Base-by-base conservation (phyloP, 2,113 vertebrate genomes). In the Brachypteracias leptosomus region DNA sequence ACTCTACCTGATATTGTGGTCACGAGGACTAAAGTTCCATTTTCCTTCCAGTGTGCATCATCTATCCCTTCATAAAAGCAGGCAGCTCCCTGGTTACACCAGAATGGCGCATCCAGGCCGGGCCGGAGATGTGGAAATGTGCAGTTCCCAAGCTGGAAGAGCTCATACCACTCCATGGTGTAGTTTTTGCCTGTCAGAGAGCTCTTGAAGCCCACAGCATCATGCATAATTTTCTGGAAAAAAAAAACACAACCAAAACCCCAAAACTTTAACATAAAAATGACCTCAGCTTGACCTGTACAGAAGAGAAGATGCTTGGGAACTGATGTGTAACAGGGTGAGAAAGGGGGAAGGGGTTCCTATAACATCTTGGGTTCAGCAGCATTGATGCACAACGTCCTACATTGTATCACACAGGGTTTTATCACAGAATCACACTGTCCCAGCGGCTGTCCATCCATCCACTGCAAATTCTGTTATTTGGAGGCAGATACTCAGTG, bases 1-100 rank as follows among this genome's bases (percentile, higher is more conserved):
- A 95, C 81, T 71, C 68, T 97, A 99, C 99, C 99, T 92, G 98
- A 98, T 95, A 99, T 97, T 73, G 98, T 98, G 82, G 98, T 98
- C 52, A 99, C 89, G 25, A 98, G 98, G 96, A 99, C 98, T 96
- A 99, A 96, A 7, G 99, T 99, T 68, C 99, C 99, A 42, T 99
- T 99, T 97, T 99, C 98, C 54, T 98, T 98, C 99, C 99, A 99
- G 97, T 99, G 99, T 12, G 87, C 33, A 83, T 99, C 99, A 91
- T 99, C 99, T 82, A 99, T 99, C 90, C 99, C 99, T 91, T 99
- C 98, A 92, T 97, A 99, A 97, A 99, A 99, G 97, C 99, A 99
- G 59, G 99, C 99, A n/a, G 99, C 99, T 44, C 99, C 99, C 93
- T 99, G 99, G 96, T 99, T 99, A 96, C 99, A 99, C 99, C 99